These are phyloP conservation scores for Formica exsecta DNA, from an alignment of 1,140 invertebrate genomes.

Conservation along the genomic window DNA sequence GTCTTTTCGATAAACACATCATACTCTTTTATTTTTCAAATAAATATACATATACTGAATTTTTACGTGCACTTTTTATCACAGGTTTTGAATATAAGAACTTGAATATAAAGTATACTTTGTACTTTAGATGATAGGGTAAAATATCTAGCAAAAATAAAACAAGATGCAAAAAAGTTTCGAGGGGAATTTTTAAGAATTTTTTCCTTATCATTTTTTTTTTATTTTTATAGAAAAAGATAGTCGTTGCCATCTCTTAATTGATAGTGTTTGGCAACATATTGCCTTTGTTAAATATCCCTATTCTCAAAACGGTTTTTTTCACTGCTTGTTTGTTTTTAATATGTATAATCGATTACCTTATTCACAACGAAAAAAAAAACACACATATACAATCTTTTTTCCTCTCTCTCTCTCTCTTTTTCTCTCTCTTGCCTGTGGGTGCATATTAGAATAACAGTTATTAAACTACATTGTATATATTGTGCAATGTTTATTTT, in stretches of 20 bases:
- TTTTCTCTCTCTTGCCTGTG: neutral
- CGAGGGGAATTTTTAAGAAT: neutral
- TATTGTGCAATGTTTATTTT: conserved; percentile 39
- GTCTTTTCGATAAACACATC: neutral
- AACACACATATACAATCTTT: neutral
- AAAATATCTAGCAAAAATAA: neutral
- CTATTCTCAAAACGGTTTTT: conserved; percentile 14
- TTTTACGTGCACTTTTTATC: neutral
- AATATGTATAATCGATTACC: conserved; percentile 11
- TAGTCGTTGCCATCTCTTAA: neutral
- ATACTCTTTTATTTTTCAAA: neutral
- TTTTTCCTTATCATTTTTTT: neutral
- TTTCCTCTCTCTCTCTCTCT: neutral
- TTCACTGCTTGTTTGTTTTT: conserved; percentile 6
- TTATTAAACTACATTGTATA: conserved; percentile 8
- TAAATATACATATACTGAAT: neutral
- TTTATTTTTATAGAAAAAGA: neutral
- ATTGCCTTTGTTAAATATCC: neutral
- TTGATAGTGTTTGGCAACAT: neutral
- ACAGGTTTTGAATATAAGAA: neutral
- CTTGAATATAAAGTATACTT: neutral
- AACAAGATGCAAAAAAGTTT: neutral
- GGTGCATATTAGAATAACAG: conserved; percentile 21
- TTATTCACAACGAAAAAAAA: conserved; percentile 17
- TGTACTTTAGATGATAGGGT: neutral